Evolutionary conservation across 2,888 invertebrate species (phyloP), one percentile per base, ranked within the genome.

Genomic region (Protodeltote pygarga): DNA sequence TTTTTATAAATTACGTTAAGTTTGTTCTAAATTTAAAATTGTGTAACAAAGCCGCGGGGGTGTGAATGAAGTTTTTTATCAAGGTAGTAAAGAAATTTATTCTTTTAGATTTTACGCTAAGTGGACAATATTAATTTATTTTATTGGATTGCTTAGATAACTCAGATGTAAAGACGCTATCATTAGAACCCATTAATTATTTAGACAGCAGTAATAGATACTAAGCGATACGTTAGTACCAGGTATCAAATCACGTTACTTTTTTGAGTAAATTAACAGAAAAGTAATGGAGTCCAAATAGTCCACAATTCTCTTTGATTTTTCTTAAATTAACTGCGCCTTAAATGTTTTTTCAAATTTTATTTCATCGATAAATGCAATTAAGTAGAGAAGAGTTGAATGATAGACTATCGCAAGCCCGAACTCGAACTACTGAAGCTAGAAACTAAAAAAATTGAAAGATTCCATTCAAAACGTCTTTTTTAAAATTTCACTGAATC

Each of bases 61-160:
- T 59, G 58, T 57, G 44, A 62, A 57, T 41, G 19, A 34, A 38
- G 55, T 31, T 20, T 62, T 67, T 40, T 65, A 62, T 69, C 53
- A 63, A 39, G 57, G 40, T 19, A 40, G 39, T 55, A 47, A 68
- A 44, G n/a, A n/a, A n/a, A n/a, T n/a, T n/a, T n/a, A n/a, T n/a
- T n/a, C n/a, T n/a, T n/a, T n/a, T n/a, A n/a, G n/a, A n/a, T 46
- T 40, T 46, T 21, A 67, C 45, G 31, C 44, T 54, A 29, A 44
- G 21, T 48, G 48, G 23, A 9, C 23, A 31, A 11, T 35, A 42
- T 57, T 51, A 45, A 63, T 51, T 29, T 39, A 38, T 41, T 42
- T 50, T 45, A 45, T 44, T 51, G n/a, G 13, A 21, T 49, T 42
- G 15, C 31, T 42, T 15, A 33, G 32, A 21, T 49, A 46, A 17